These are phyloP conservation scores for Corythaixoides concolor DNA, from an alignment of 2,113 vertebrate species.

Conservation along the genomic window DNA sequence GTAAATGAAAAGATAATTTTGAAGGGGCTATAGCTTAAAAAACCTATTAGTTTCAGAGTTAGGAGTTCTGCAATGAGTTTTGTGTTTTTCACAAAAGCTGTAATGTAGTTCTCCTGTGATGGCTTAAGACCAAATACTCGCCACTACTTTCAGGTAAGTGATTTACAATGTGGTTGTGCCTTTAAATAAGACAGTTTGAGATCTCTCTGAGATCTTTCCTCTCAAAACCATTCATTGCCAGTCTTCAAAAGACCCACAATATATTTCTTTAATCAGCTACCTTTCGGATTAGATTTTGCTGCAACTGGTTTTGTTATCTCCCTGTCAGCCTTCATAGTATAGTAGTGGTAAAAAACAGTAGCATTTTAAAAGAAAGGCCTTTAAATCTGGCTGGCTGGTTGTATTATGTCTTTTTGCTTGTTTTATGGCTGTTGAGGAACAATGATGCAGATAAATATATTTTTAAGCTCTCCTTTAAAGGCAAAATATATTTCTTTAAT, in stretches of 20 bases:
- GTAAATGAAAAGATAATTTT: conserved; percentile 29
- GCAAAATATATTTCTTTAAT: background rate
- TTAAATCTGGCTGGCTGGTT: conserved; percentile 7
- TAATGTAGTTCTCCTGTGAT: background rate
- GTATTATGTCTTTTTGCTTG: background rate
- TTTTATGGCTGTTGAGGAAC: background rate
- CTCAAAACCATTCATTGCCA: background rate
- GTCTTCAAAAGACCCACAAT: background rate
- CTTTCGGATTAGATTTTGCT: background rate
- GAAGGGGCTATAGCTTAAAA: background rate
- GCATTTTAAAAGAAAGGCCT: background rate
- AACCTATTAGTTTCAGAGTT: background rate
- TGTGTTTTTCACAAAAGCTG: background rate
- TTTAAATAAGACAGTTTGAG: conserved; percentile 26
- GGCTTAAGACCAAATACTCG: background rate
- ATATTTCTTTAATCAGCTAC: background rate
- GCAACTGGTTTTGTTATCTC: background rate
- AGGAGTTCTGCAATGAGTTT: background rate
- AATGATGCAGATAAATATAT: background rate
- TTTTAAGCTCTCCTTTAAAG: conserved; percentile 1
- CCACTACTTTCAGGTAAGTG: background rate
- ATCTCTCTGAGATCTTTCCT: background rate
- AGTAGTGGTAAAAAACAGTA: background rate
- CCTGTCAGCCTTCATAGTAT: background rate
- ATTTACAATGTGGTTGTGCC: background rate